Evolutionary conservation across 2,797 vertebrate species (phyloP).

Genomic region (Gephyroberyx darwinii): DNA sequence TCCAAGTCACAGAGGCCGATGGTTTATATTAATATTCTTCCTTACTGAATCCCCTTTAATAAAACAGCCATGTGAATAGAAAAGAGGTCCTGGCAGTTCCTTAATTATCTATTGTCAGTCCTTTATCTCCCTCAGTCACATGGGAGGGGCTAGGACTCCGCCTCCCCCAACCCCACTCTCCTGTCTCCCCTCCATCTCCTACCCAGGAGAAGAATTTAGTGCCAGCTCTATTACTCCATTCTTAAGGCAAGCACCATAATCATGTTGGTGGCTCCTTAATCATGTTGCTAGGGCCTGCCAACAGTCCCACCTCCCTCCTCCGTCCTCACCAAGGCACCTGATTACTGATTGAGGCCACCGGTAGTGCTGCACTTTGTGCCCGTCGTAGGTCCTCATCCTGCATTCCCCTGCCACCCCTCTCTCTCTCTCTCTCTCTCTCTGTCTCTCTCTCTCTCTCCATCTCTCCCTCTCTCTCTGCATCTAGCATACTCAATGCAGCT

Average conservation of each 20-base stretch:
- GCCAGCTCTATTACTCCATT: conserved; percentile 59
- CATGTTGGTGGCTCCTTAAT: conserved; percentile 61
- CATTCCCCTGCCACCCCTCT: conserved; percentile 23
- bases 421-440: conserved; percentile 1
- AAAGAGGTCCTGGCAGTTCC: conserved; percentile 60
- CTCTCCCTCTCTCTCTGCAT: conserved; percentile 23
- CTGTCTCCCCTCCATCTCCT: conserved; percentile 49
- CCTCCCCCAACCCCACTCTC: conserved; percentile 34
- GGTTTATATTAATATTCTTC: conserved; percentile 71
- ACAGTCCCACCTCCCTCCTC: conserved; percentile 46
- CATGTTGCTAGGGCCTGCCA: conserved; percentile 53
- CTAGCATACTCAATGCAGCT: conserved; percentile 32
- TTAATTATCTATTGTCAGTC: conserved; percentile 77
- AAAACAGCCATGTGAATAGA: conserved; percentile 60
- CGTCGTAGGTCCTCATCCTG: conserved; percentile 51
- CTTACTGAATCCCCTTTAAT: conserved; percentile 63
- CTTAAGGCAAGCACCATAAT: conserved; percentile 67
- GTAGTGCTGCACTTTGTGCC: conserved; percentile 50
- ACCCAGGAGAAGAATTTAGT: conserved; percentile 61
- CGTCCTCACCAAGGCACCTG: conserved; percentile 40
- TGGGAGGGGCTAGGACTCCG: conserved; percentile 48
- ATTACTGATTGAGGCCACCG: conserved; percentile 71
- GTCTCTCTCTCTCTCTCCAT: not conserved
- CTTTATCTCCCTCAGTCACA: conserved; percentile 71
- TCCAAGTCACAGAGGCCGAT: conserved; percentile 56